Evolutionary conservation across 2,797 vertebrate species (phyloP), one percentile per base, ranked within the genome.

Genomic region (Alca torda): DNA sequence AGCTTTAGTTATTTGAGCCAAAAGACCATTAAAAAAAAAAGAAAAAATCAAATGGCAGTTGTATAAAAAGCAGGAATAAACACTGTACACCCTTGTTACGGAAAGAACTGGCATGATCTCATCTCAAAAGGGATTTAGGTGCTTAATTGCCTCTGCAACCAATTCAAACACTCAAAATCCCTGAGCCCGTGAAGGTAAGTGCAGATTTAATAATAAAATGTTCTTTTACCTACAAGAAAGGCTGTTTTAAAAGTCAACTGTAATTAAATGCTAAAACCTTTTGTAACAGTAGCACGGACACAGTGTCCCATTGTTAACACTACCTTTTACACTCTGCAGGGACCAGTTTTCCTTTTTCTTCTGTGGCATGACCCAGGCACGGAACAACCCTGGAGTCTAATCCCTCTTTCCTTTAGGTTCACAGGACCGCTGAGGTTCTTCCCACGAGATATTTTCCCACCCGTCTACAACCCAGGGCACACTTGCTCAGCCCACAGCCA

Each of bases 101-200:
- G 64, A 81, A 89, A 91, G 41, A 91, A 48, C 45, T 68, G 53
- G 41, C 41, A 54, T 6, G 53, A 91, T 31, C 23, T 89, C 87
- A 46, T 39, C 72, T 83, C 82, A 43, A 13, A 87, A 91, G 30
- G 53, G 76, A 94, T 93, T 96, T 93, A 68, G 78, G 75, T 65
- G 53, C 57, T 92, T 81, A 95, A 85, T 37, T 84, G 69, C 72
- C 65, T 75, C 84, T 85, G 60, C 56, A 80, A 72, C 31, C 37
- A 74, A 80, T 75, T 84, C 30, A 78, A 86, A 84, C 24, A 30
- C 28, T 67, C 46, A 26, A 30, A 90, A 93, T 76, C 69, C 82
- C 65, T 13, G 10, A 60, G 30, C 30, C 51, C 37, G 23, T 13
- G 69, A 94, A 93, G 19, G 14, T 43, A 77, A 92, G 56, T 5